phyloP scores from a whole-genome alignment of 2,888 invertebrate genomes.

The Plagodis pulveraria region DNA sequence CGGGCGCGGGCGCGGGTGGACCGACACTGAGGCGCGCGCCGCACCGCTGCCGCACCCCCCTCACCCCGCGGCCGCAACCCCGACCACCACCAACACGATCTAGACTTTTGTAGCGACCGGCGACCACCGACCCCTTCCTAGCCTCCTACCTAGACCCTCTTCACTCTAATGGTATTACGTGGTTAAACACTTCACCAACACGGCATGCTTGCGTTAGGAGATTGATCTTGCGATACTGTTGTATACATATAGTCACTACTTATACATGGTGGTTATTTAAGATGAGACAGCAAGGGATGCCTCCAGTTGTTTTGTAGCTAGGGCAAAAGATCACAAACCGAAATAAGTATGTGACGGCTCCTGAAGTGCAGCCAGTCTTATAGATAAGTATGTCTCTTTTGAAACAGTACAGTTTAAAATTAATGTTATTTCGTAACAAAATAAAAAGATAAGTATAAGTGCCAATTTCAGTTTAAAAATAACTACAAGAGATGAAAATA shows the following conservation, averaged over 20 bases:
- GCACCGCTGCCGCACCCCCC: conserved; percentile 45
- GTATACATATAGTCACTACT: not conserved
- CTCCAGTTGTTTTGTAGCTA: too few relatives aligned
- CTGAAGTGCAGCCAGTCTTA: too few relatives aligned
- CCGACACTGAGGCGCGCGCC: conserved; percentile 81
- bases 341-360: too few relatives aligned
- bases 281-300: not conserved
- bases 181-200: conserved; percentile 18
- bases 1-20: conserved; percentile 81
- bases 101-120: conserved; percentile 56
- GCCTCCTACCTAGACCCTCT: conserved; percentile 39
- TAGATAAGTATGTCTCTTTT: too few relatives aligned
- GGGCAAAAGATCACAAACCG: too few relatives aligned
- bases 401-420: too few relatives aligned
- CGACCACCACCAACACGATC: conserved; percentile 48
- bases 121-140: conserved; percentile 35
- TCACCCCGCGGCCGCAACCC: conserved; percentile 48
- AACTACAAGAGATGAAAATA: too few relatives aligned
- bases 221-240: conserved; percentile 17
- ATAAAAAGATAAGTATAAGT: too few relatives aligned
- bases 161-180: conserved; percentile 33
- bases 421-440: too few relatives aligned
- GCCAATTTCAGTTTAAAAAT: too few relatives aligned
- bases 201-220: conserved; percentile 13
- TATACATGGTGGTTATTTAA: not conserved